These are phyloP conservation scores for Eciton burchellii DNA, from an alignment of 1,140 invertebrate genomes.

Conservation along the genomic window DNA sequence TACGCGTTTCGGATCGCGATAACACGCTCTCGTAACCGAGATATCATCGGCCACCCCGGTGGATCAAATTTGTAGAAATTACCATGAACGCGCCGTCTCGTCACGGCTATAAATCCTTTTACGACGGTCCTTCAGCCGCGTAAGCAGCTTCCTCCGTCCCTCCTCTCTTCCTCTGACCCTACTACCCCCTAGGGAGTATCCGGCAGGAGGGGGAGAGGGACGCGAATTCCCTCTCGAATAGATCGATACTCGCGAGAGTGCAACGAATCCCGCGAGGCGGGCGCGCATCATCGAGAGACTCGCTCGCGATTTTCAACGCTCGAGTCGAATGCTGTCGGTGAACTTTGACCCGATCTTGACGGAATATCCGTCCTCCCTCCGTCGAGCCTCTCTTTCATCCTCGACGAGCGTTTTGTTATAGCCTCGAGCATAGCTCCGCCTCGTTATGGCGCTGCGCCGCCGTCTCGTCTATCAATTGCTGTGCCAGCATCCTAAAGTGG, in stretches of 20 bases:
- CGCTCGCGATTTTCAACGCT: conserved; percentile 62
- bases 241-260: conserved; percentile 41
- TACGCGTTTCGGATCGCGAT: neutral
- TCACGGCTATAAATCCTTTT: neutral
- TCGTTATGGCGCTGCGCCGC: conserved; percentile 18
- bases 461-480: conserved; percentile 43
- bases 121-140: neutral
- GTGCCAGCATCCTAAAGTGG: conserved; percentile 43
- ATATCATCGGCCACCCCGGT: neutral
- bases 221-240: conserved; percentile 4
- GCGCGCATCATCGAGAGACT: conserved; percentile 26
- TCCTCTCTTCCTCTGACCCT: neutral
- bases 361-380: neutral
- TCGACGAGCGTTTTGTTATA: conserved; percentile 13
- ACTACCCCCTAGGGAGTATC: neutral
- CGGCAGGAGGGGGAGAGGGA: too few relatives aligned
- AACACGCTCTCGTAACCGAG: too few relatives aligned
- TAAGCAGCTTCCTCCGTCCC: neutral
- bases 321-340: conserved; percentile 40
- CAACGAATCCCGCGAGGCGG: conserved; percentile 53
- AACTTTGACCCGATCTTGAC: neutral
- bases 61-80: neutral
- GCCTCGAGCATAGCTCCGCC: conserved; percentile 3
- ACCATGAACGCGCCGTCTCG: neutral
- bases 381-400: neutral